Percentiles rank a stretch among this genome's conserved stretches.
Conservation (phyloP, 2,113 vertebrate genomes). For the Melanocharis versteri region DNA sequence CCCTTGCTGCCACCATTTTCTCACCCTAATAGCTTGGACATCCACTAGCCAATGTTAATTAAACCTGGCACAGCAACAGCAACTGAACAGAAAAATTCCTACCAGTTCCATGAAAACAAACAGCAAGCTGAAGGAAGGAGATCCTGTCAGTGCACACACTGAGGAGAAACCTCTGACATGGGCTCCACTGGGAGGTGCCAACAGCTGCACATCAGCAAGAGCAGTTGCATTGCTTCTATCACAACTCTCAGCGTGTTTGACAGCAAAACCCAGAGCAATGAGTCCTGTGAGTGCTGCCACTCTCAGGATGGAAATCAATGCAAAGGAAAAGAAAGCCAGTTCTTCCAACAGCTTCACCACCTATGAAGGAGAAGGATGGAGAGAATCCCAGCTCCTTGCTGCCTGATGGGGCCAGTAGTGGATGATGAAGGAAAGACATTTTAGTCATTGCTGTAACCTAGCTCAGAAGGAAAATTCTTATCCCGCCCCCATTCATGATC, state of each 20-base stretch:
- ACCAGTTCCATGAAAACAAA: neutral
- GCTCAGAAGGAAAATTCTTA: neutral
- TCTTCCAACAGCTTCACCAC: neutral
- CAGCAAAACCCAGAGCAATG: neutral
- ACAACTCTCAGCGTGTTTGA: neutral
- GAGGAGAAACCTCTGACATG: neutral
- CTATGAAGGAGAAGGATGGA: neutral
- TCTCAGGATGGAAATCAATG: neutral
- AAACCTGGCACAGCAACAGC: neutral
- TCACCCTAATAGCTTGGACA: neutral
- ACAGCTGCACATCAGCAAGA: neutral
- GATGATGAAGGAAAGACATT: neutral
- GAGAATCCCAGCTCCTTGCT: neutral
- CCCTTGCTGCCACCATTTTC: neutral
- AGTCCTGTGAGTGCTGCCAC: neutral
- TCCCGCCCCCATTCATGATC: rapidly evolving
- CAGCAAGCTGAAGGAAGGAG: neutral
- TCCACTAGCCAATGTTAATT: neutral
- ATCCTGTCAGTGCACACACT: neutral
- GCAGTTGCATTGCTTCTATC: neutral
- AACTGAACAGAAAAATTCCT: neutral
- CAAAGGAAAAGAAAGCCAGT: neutral
- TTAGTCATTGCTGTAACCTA: neutral
- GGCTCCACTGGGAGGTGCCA: neutral
- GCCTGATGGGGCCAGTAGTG: neutral